Percentiles rank a stretch among this genome's conserved stretches.
Conservation (phyloP, 2,797 vertebrate species). For the Phrynocephalus vlangalii region DNA sequence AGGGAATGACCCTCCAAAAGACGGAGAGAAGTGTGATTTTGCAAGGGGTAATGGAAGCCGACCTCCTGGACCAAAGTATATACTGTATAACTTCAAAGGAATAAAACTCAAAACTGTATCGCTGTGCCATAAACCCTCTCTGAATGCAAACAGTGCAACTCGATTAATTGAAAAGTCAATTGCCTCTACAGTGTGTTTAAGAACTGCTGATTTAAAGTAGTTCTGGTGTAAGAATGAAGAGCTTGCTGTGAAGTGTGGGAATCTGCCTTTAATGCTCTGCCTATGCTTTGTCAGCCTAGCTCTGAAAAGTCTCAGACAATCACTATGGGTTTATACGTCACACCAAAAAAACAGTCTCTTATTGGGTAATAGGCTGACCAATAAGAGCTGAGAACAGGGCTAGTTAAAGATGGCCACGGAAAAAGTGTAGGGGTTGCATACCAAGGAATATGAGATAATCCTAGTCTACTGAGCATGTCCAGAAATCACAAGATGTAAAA, state of each 20-base stretch:
- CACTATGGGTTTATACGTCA: no score
- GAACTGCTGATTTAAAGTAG: slow-evolving; percentile 5
- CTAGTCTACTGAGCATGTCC: no score
- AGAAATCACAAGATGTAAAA: no score
- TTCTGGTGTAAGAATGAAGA: not conserved
- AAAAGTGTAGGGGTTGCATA: no score
- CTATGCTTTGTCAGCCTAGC: no score
- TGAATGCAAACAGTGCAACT: not conserved
- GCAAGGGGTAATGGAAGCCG: not conserved
- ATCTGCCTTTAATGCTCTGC: no score
- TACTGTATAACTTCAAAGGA: not conserved
- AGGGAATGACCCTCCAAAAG: not conserved
- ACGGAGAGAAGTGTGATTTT: not conserved
- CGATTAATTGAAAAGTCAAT: not conserved
- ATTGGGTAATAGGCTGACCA: no score
- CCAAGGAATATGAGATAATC: no score
- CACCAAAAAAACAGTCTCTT: no score
- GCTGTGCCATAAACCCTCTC: not conserved
- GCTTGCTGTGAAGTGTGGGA: not conserved
- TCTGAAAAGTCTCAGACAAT: no score
- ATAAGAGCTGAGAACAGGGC: no score
- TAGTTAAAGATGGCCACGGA: no score
- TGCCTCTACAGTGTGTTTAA: slow-evolving; percentile 3
- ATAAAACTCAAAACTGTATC: not conserved
- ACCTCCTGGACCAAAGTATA: not conserved